Conservation (phyloP, 2,888 invertebrate species). For the Trichopria drosophilae region DNA sequence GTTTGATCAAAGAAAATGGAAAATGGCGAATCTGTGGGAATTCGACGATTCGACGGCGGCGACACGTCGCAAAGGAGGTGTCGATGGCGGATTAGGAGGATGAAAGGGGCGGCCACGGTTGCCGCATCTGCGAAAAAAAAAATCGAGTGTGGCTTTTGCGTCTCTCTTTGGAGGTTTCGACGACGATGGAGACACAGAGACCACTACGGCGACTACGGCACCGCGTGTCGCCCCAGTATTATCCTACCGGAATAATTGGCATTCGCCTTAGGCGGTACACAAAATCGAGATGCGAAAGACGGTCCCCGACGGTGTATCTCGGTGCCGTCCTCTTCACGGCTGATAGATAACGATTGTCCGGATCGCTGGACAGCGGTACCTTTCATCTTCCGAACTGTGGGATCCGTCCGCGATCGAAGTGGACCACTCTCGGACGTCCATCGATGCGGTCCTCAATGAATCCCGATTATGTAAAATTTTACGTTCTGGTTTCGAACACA, state of each 20-base stretch:
- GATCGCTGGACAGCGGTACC: slow-evolving; percentile 42
- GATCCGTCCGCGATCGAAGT: background rate
- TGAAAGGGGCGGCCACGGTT: slow-evolving; percentile 13
- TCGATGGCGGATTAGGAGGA: slow-evolving; percentile 29
- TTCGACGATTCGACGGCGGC: slow-evolving; percentile 25
- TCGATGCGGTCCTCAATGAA: no score
- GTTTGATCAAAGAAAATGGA: no score
- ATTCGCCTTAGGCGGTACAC: slow-evolving; percentile 17
- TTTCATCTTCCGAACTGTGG: slow-evolving; percentile 40
- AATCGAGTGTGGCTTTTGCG: slow-evolving; percentile 33
- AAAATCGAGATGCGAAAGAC: slow-evolving; percentile 8
- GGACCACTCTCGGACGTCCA: background rate
- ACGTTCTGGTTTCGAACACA: slow-evolving; percentile 10
- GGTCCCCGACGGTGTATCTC: slow-evolving; percentile 23
- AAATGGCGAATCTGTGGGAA: no score
- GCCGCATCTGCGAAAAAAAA: slow-evolving; percentile 22
- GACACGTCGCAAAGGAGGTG: slow-evolving; percentile 28
- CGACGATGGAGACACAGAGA: slow-evolving; percentile 21
- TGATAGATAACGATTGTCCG: slow-evolving; percentile 53
- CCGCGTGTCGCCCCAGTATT: slow-evolving; percentile 30
- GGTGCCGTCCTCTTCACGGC: slow-evolving; percentile 20
- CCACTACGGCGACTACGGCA: slow-evolving; percentile 20
- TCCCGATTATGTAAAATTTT: slow-evolving; percentile 8
- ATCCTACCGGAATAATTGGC: slow-evolving; percentile 39
- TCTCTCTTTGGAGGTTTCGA: slow-evolving; percentile 18